Evolutionary conservation across 2,113 vertebrate species (phyloP), one percentile per base, ranked within the genome.

Genomic region (Neomonachus schauinslandi): DNA sequence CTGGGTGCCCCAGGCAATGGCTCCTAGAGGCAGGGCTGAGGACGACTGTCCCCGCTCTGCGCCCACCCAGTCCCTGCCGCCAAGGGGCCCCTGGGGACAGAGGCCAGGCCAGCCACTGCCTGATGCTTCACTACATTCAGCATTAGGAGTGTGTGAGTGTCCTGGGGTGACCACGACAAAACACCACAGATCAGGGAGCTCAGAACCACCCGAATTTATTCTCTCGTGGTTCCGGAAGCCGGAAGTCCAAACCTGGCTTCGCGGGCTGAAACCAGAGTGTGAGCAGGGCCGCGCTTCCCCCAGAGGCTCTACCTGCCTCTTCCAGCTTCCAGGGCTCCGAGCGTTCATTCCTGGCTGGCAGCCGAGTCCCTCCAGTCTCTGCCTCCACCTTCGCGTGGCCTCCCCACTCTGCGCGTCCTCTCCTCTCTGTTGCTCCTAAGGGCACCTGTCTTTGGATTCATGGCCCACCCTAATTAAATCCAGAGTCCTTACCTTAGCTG

Each of bases 31-130:
- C 19, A 14, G 69, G n/a, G 72, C 89, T 61, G 49, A 19, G 15
- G 4, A 13, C 9, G 0, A 11, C 33, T 1, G 10, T 1, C 15
- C 80, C 36, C 4, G 33, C 39, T 42, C 59, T 1, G 11, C 5
- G 31, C 5, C 28, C 15, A 4, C n/a, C 28, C 26, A 8, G 19
- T 71, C 31, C 33, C 49, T 55, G 28, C 15, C 2, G 22, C 65
- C 26, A 2, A 14, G 33, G 42, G 26, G 39, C 3, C 42, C 72
- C 42, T 76, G 72, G 19, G 69, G 69, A 74, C 36, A 0, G 28
- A 28, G 53, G 22, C 11, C 2, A 28, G 67, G 16, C 71, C 39
- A 8, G 74, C 72, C 72, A 26, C 13, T 13, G 71, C 71, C 71
- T 14, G 21, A 8, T 2, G 9, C 18, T 36, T 39, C 71, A 42